Evolutionary conservation across 2,888 invertebrate genomes (phyloP).

Genomic region (Melangyna quadrimaculata): DNA sequence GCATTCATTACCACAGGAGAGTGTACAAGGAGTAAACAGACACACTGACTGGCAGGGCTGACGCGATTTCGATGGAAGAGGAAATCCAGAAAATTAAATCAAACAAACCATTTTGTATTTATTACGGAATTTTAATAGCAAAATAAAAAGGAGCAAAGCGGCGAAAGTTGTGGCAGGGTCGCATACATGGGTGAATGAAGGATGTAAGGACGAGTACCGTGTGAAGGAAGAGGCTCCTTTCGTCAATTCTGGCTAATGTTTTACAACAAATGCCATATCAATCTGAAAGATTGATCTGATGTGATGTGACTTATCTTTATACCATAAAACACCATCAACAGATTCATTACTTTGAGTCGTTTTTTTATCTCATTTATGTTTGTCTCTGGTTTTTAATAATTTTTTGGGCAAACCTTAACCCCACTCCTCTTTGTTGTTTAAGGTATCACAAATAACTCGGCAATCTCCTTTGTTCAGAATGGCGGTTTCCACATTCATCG

Average conservation of each 20-base stretch:
- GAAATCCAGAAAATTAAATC: conserved; percentile 56
- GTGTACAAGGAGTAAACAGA: conserved; percentile 30
- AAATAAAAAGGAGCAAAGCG: too few relatives aligned
- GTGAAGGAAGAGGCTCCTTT: neutral
- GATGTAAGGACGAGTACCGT: neutral
- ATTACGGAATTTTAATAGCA: conserved; percentile 28
- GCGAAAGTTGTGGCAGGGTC: neutral
- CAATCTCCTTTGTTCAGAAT: conserved; percentile 22
- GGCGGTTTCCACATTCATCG: conserved; percentile 33
- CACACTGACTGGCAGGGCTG: neutral
- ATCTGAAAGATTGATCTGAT: neutral
- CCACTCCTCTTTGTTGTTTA: neutral
- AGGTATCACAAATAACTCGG: neutral
- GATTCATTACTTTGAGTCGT: conserved; percentile 25
- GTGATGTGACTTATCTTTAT: conserved; percentile 14
- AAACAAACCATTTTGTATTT: conserved; percentile 51
- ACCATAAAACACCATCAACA: conserved; percentile 16
- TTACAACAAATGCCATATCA: conserved; percentile 37
- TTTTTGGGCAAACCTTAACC: conserved; percentile 52
- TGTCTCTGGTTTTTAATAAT: conserved; percentile 48
- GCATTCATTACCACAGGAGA: conserved; percentile 64
- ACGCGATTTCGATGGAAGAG: conserved; percentile 1
- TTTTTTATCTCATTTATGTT: neutral
- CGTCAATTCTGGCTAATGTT: conserved; percentile 13
- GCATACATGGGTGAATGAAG: neutral